Conservation (phyloP, 2,797 vertebrate species). For the Microhierax caerulescens region DNA sequence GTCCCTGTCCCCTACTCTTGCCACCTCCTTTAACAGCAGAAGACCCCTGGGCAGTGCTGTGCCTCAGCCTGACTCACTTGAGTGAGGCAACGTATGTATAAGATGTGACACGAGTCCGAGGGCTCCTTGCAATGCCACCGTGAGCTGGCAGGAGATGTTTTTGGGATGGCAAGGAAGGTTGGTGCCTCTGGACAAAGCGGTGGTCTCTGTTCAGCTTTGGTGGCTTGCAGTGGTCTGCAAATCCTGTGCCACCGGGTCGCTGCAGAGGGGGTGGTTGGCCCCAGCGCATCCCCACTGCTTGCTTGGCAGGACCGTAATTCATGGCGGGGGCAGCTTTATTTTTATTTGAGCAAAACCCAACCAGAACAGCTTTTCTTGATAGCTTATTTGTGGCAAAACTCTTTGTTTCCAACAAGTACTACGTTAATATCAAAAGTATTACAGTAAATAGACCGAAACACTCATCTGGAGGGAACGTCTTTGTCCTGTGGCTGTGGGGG, state of each 20-base stretch:
- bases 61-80: background rate
- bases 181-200: background rate
- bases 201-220: background rate
- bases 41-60: background rate
- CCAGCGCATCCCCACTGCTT: background rate
- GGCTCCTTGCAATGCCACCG: background rate
- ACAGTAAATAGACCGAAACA: background rate
- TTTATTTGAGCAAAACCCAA: background rate
- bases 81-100: background rate
- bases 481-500: background rate
- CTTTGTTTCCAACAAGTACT: background rate
- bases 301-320: background rate
- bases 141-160: rapidly evolving
- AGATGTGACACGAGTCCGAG: rapidly evolving
- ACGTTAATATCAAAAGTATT: background rate
- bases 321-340: rapidly evolving
- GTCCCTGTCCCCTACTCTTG: background rate
- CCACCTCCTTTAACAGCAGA: background rate
- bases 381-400: background rate
- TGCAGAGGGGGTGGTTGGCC: background rate
- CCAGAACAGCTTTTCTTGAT: background rate
- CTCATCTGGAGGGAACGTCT: rapidly evolving
- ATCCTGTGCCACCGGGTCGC: background rate
- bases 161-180: background rate
- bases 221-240: background rate